Evolutionary conservation across 2,113 vertebrate genomes (phyloP).

Genomic region (Excalfactoria chinensis): DNA sequence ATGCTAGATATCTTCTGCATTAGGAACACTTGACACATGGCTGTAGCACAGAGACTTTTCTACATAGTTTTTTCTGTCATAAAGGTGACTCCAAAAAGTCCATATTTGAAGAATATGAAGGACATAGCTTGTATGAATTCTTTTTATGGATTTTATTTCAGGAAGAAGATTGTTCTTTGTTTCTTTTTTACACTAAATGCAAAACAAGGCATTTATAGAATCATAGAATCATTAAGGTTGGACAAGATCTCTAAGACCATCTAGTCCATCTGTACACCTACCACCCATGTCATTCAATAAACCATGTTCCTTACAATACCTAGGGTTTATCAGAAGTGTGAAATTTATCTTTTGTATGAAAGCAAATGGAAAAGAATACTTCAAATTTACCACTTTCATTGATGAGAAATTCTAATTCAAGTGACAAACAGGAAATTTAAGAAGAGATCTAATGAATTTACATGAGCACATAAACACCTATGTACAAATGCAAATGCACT

Average conservation of each 20-base stretch:
- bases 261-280: too few species aligned
- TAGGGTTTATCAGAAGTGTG: background rate
- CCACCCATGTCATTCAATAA: too few species aligned
- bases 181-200: background rate
- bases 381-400: background rate
- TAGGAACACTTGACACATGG: background rate
- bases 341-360: background rate
- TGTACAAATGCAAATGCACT: background rate
- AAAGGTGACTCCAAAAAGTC: background rate
- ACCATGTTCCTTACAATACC: background rate
- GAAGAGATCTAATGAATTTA: background rate
- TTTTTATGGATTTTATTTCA: background rate
- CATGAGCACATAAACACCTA: rapidly evolving
- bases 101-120: background rate
- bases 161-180: background rate
- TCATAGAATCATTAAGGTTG: too few species aligned
- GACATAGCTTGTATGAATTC: background rate
- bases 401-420: background rate
- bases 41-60: background rate
- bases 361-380: background rate
- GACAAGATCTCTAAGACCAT: too few species aligned
- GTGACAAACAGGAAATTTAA: background rate
- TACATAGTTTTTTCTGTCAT: background rate
- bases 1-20: background rate
- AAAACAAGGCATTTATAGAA: background rate